phyloP scores from a whole-genome alignment of 2,113 vertebrate genomes.

The Microcebus murinus region DNA sequence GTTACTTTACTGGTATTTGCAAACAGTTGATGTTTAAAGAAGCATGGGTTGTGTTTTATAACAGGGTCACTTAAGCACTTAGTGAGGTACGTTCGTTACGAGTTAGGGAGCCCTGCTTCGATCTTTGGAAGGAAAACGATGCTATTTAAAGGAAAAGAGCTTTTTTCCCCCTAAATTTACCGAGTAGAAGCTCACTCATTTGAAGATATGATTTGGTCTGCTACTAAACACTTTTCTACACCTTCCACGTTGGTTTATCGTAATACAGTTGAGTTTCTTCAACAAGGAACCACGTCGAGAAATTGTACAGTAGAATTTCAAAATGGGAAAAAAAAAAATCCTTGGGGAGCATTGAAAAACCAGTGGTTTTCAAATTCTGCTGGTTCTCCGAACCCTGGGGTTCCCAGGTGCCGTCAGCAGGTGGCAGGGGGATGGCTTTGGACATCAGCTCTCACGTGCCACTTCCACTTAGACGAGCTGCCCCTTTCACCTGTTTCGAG shows the following conservation, averaged over 20 bases:
- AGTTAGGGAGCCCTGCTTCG: background rate
- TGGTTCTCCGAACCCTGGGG: background rate
- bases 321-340: background rate
- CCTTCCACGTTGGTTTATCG: background rate
- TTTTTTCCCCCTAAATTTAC: background rate
- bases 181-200: background rate
- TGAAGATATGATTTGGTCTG: background rate
- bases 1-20: background rate
- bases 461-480: background rate
- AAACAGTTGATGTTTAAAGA: background rate
- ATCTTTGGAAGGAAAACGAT: background rate
- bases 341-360: background rate
- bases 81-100: background rate
- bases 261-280: background rate
- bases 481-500: background rate
- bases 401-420: background rate
- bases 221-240: background rate
- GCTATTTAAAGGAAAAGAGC: background rate
- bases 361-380: background rate
- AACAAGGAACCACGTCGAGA: background rate
- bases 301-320: background rate
- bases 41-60: conserved; percentile 15
- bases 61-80: background rate
- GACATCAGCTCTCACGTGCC: rapidly evolving
- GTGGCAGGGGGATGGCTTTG: background rate